Conservation (phyloP, 2,797 vertebrate genomes). For the Thamnophis elegans region DNA sequence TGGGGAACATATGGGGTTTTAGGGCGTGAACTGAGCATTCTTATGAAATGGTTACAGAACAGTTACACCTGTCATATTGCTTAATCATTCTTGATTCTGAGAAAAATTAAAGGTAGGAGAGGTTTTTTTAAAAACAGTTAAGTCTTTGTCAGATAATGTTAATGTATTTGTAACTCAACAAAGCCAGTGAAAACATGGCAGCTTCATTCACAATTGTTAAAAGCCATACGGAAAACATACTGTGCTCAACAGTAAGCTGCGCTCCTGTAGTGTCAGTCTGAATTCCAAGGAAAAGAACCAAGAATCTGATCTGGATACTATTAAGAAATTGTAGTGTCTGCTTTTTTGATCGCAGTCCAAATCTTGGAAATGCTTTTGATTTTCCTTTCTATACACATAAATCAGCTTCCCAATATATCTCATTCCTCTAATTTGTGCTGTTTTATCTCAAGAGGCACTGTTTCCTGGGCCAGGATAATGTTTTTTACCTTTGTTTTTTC, state of each 20-base stretch:
- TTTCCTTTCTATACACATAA: slow-evolving; percentile 1
- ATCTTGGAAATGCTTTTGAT: neutral
- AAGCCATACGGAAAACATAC: neutral
- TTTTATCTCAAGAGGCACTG: slow-evolving; percentile 21
- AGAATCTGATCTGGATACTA: neutral
- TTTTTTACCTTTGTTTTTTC: slow-evolving; percentile 56
- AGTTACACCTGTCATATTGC: neutral
- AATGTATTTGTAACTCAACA: neutral
- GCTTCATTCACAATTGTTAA: neutral
- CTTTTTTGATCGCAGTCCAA: neutral
- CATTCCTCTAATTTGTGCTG: neutral
- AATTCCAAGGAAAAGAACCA: neutral
- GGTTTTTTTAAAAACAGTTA: neutral
- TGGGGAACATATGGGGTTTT: neutral
- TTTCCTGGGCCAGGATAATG: slow-evolving; percentile 54
- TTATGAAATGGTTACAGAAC: neutral
- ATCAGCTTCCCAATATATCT: neutral
- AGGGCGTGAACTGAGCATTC: neutral
- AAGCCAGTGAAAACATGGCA: neutral
- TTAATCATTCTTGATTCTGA: neutral
- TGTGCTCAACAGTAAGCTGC: neutral
- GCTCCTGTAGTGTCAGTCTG: neutral
- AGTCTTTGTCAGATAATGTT: neutral
- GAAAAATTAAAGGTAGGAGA: neutral
- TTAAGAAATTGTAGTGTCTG: neutral